Evolutionary conservation across 1,140 invertebrate genomes (phyloP), one percentile per base, ranked within the genome.

Genomic region (Saccostrea echinata): DNA sequence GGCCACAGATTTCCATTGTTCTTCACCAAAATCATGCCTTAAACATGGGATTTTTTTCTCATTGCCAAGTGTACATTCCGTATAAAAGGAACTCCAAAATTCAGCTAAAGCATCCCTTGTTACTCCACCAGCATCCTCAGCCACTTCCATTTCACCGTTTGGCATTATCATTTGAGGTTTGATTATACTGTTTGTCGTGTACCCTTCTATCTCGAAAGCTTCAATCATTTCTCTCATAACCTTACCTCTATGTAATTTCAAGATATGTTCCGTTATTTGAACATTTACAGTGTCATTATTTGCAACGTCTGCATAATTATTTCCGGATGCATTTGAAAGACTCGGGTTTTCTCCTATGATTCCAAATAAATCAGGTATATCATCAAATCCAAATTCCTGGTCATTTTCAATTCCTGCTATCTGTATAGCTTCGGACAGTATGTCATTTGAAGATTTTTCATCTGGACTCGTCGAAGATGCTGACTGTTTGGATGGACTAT

Each of bases 21-120:
- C n/a, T n/a, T 89, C 85, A 61, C 84, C 90, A 30, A 86, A 90
- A 51, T 91, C 88, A 84, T 91, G 90, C 27, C 90, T 76, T 21
- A 91, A 57, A 53, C n/a, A 88, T 76, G 90, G 85, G 6, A 89
- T 82, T 84, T 89, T 91, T 57, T 80, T 11, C 21, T 6, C 51
- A 18, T 55, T 88, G 11, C 88, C 88, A 64, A 88, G 43, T 2
- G 88, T 89, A 57, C 88, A 91, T 82, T 89, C 53, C 12, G 61
- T 57, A 85, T 91, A 91, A 76, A 89, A 88, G 6, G 61, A 57
- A 27, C n/a, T 82, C 88, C 86, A 91, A 85, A 91, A 90, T 30
- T 91, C 86, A 8, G 83, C 21, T 8, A 88, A 82, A 9, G 68
- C 68, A 51, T 89, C 90, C 24, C 87, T 57, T 1, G 71, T 81